Evolutionary conservation across 2,797 vertebrate genomes (phyloP).

Genomic region (Sternotherus odoratus): DNA sequence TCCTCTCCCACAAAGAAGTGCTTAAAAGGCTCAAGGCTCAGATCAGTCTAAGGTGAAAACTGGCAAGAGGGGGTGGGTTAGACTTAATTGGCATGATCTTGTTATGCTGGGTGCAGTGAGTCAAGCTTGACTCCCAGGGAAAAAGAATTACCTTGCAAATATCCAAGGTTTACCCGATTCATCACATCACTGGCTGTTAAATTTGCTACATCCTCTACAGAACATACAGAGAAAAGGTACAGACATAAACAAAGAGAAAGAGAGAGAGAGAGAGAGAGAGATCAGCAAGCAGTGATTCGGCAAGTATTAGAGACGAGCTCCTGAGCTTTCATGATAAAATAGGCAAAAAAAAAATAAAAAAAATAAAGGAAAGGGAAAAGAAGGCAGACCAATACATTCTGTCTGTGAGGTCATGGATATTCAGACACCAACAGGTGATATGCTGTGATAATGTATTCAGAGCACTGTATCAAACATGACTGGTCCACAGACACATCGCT

Average conservation of each 20-base stretch:
- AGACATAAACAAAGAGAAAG: slow-evolving; percentile 84
- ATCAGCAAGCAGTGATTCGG: slow-evolving; percentile 87
- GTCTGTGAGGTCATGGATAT: background rate
- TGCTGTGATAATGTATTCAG: background rate
- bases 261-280: slow-evolving; percentile 75
- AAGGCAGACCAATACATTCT: slow-evolving; percentile 24
- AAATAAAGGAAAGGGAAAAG: slow-evolving; percentile 32
- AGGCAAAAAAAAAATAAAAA: slow-evolving; percentile 65
- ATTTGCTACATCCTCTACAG: slow-evolving; percentile 99
- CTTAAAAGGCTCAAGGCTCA: background rate
- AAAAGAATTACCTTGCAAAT: slow-evolving; percentile 98
- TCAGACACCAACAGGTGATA: slow-evolving; percentile 27
- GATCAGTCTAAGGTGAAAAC: slow-evolving; percentile 61
- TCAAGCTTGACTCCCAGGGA: slow-evolving; percentile 73
- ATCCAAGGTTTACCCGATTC: slow-evolving; percentile 99
- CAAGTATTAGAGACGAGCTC: slow-evolving; percentile 73
- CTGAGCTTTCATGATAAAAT: slow-evolving; percentile 56
- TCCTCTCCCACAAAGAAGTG: background rate
- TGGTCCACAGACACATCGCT: background rate
- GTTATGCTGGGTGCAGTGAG: slow-evolving; percentile 60
- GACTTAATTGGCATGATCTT: slow-evolving; percentile 66
- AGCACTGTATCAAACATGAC: rapidly evolving
- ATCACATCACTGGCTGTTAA: slow-evolving; percentile 99
- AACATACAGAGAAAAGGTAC: slow-evolving; percentile 83
- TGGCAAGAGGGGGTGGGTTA: slow-evolving; percentile 17